Percentiles rank a stretch among this genome's conserved stretches.
These are phyloP conservation scores for Protosalanx chinensis DNA, from an alignment of 2,797 vertebrate species.

Conservation along the genomic window DNA sequence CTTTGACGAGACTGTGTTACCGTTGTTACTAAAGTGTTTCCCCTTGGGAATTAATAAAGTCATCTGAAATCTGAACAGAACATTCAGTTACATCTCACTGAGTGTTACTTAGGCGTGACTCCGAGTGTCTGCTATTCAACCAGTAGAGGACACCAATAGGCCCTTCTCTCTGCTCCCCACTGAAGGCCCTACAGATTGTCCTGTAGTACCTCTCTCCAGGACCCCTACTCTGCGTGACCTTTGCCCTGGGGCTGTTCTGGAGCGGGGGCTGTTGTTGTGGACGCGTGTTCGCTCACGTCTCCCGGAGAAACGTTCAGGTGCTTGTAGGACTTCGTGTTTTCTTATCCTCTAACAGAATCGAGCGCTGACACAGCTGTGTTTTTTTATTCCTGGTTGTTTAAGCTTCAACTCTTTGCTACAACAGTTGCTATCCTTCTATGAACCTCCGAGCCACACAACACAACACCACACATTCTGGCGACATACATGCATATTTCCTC, in stretches of 20 bases:
- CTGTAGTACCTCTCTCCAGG: conserved; percentile 31
- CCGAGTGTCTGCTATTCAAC: no score
- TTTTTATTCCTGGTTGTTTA: conserved; percentile 42
- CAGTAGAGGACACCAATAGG: conserved; percentile 13
- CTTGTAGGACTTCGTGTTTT: conserved; percentile 31
- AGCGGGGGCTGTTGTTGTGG: conserved; percentile 28
- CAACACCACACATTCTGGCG: neutral
- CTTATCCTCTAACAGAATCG: no score
- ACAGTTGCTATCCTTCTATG: conserved; percentile 20
- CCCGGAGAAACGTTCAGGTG: conserved; percentile 38
- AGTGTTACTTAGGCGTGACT: no score
- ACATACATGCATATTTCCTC: neutral
- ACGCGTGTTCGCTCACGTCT: conserved; percentile 55
- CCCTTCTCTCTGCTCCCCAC: conserved; percentile 24
- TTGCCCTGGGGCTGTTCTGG: conserved; percentile 34
- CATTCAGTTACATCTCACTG: no score
- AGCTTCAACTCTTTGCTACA: conserved; percentile 20
- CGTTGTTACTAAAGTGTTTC: no score
- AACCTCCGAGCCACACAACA: neutral
- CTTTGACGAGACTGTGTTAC: no score
- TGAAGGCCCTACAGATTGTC: conserved; percentile 24
- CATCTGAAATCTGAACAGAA: no score
- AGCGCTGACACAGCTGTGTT: conserved; percentile 61
- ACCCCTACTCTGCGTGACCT: conserved; percentile 45
- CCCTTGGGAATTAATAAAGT: no score